phyloP scores from a whole-genome alignment of 2,888 invertebrate genomes.

The Hirtodrosophila duncani region DNA sequence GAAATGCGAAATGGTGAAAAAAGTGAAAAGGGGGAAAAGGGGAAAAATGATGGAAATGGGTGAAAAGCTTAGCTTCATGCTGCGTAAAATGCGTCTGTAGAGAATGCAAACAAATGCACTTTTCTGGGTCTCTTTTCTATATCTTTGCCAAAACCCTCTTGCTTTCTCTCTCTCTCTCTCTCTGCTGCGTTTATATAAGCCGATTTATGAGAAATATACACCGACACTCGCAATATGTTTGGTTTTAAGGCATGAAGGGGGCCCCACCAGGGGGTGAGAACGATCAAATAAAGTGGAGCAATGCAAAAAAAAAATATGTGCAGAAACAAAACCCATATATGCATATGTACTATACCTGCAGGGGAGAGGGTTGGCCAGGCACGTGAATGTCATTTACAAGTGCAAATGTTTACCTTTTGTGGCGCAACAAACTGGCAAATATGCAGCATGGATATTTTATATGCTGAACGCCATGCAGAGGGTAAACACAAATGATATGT shows the following conservation, averaged over 20 bases:
- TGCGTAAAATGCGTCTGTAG: constrained; percentile 56
- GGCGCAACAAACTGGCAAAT: constrained; percentile 50
- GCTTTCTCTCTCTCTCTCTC: neutral
- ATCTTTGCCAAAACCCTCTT: constrained; percentile 4
- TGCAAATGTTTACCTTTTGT: constrained; percentile 66
- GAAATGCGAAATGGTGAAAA: constrained; percentile 31
- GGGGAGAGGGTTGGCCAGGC: constrained; percentile 19
- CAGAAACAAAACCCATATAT: constrained; percentile 5
- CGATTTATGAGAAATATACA: constrained; percentile 66
- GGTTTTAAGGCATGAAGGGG: constrained; percentile 26
- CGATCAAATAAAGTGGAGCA: constrained; percentile 49
- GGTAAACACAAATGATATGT: constrained; percentile 9
- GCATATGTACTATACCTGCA: constrained; percentile 9
- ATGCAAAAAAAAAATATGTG: constrained; percentile 14
- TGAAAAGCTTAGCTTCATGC: constrained; percentile 35
- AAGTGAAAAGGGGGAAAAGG: neutral
- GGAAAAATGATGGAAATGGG: neutral
- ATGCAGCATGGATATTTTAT: constrained; percentile 37
- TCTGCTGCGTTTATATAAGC: constrained; percentile 45
- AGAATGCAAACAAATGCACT: constrained; percentile 50
- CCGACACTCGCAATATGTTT: constrained; percentile 59
- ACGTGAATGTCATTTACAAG: constrained; percentile 71
- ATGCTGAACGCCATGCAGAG: constrained; percentile 17
- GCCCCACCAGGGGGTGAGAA: constrained; percentile 1
- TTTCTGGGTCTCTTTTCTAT: constrained; percentile 11